A percentile compares a stretch with the other conserved stretches of the same genome.
Evolutionary conservation across 2,888 invertebrate species (phyloP).

Genomic region (Euplexia lucipara): DNA sequence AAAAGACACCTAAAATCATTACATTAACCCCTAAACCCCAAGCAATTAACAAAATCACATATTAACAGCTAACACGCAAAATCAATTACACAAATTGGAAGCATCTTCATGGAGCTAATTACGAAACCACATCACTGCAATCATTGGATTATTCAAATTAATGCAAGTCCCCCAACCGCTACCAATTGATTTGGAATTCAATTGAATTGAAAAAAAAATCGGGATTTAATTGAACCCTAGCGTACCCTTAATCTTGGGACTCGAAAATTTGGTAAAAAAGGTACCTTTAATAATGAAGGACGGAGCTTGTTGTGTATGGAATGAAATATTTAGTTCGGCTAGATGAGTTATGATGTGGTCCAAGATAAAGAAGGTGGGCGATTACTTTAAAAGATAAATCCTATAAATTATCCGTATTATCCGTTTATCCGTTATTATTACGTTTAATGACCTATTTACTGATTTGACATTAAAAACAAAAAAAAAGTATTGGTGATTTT

Average conservation of each 20-base stretch:
- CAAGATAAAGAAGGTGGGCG: slow-evolving; percentile 19
- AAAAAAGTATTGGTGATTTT: too few species aligned
- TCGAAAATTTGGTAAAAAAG: slow-evolving; percentile 45
- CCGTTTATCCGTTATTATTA: too few species aligned
- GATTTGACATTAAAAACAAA: too few species aligned
- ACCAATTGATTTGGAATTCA: slow-evolving; percentile 60
- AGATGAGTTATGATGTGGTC: slow-evolving; percentile 54
- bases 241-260: slow-evolving; percentile 45
- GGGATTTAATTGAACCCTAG: slow-evolving; percentile 52
- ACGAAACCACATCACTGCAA: slow-evolving; percentile 61
- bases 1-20: neutral
- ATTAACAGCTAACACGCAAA: slow-evolving; percentile 33
- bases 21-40: neutral
- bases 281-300: slow-evolving; percentile 38
- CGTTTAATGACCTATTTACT: too few species aligned
- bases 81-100: slow-evolving; percentile 65
- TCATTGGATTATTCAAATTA: slow-evolving; percentile 66
- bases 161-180: slow-evolving; percentile 58
- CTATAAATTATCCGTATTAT: too few species aligned
- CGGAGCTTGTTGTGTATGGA: slow-evolving; percentile 29
- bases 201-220: slow-evolving; percentile 61
- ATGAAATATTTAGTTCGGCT: slow-evolving; percentile 61
- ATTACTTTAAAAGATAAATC: too few species aligned
- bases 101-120: slow-evolving; percentile 56
- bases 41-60: slow-evolving; percentile 13